Percentiles rank a stretch among this genome's conserved stretches.
These are phyloP conservation scores for Drosophila takahashii DNA, from an alignment of 1,140 invertebrate genomes.

Conservation along the genomic window DNA sequence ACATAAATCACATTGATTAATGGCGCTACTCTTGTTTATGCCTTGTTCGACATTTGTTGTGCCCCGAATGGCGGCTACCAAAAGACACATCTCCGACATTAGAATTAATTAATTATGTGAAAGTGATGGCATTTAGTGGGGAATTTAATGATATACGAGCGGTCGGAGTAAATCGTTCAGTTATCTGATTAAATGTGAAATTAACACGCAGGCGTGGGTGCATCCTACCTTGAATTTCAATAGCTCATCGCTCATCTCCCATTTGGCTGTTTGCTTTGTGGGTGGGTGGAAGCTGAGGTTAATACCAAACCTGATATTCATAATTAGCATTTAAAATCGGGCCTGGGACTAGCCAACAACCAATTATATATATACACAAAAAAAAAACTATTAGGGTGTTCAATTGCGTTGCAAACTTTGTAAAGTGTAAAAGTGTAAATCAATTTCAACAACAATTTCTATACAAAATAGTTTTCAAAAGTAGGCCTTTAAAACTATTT, in stretches of 20 bases:
- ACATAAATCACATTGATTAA: slow-evolving; percentile 73
- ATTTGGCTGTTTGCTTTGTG: neutral
- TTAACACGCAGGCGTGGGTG: slow-evolving; percentile 16
- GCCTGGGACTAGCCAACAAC: slow-evolving; percentile 12
- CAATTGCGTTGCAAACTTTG: no score
- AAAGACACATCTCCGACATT: slow-evolving; percentile 36
- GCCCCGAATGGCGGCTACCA: slow-evolving; percentile 39
- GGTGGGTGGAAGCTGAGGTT: slow-evolving; percentile 35
- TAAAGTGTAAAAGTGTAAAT: no score
- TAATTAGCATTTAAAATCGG: slow-evolving; percentile 35
- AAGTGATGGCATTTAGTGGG: slow-evolving; percentile 52
- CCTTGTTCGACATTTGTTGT: slow-evolving; percentile 55
- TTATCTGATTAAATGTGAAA: slow-evolving; percentile 22
- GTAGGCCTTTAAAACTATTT: no score
- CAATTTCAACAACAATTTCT: no score
- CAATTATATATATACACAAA: no score
- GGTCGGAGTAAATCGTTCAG: slow-evolving; percentile 2
- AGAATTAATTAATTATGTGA: slow-evolving; percentile 61
- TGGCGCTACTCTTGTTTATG: slow-evolving; percentile 53
- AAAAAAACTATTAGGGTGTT: no score
- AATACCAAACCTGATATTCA: slow-evolving; percentile 35
- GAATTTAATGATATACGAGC: slow-evolving; percentile 18
- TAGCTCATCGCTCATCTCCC: slow-evolving; percentile 16
- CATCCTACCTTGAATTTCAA: neutral
- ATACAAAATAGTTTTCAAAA: no score